Conservation (phyloP, 2,113 vertebrate species). For the Hypomesus transpacificus region DNA sequence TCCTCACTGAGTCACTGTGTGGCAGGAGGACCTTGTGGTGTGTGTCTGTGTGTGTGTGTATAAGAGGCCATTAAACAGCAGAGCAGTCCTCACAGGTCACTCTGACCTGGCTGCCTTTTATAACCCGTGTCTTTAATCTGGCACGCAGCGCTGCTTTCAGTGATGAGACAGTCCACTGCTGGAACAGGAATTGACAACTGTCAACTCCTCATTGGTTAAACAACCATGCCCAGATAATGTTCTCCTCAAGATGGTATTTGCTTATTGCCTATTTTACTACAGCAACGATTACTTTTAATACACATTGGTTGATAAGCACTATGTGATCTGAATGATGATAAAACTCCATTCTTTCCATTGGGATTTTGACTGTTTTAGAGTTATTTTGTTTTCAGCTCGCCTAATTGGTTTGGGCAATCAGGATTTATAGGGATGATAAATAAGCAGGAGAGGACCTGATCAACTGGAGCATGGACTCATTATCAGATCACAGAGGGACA, state of each 20-base stretch:
- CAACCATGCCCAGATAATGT: too few relatives aligned
- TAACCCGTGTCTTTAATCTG: not conserved
- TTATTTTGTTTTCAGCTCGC: not conserved
- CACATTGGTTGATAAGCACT: too few relatives aligned
- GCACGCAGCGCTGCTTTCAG: not conserved
- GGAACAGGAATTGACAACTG: too few relatives aligned
- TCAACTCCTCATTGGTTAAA: too few relatives aligned
- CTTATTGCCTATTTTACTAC: too few relatives aligned
- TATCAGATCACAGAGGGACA: conserved; percentile 14
- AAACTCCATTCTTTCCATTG: too few relatives aligned
- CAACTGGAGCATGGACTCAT: not conserved
- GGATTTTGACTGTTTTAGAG: not conserved
- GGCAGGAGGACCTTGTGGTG: not conserved
- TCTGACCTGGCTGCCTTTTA: conserved; percentile 22
- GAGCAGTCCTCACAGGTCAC: conserved; percentile 16
- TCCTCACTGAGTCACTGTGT: not conserved
- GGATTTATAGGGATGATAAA: not conserved
- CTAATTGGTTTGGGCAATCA: not conserved
- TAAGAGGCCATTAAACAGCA: not conserved
- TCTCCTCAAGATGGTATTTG: too few relatives aligned
- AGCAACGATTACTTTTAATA: too few relatives aligned
- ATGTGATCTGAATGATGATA: too few relatives aligned
- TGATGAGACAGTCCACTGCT: not conserved
- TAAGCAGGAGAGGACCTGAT: not conserved
- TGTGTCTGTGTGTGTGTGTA: not conserved